phyloP scores from a whole-genome alignment of 2,797 vertebrate genomes.

The Silurus lanzhouensis region DNA sequence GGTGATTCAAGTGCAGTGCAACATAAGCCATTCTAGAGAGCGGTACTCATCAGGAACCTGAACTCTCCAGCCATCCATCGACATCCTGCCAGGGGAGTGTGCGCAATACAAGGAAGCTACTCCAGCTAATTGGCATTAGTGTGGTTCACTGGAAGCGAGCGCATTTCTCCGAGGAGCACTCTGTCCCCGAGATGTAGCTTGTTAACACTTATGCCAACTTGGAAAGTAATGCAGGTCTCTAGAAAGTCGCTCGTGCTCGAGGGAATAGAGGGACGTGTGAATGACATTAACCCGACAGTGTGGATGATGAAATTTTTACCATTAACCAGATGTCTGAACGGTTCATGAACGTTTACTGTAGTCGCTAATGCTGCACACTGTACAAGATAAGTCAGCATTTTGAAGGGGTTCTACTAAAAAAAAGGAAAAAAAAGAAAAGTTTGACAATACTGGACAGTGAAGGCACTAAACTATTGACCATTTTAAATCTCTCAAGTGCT shows the following conservation, averaged over 20 bases:
- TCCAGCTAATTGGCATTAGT: conserved; percentile 46
- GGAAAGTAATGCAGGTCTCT: conserved; percentile 18
- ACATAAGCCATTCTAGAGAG: conserved; percentile 35
- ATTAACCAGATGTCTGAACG: conserved; percentile 6
- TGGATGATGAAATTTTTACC: neutral
- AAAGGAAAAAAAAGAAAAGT: neutral
- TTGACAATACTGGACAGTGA: neutral
- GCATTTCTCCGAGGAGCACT: conserved; percentile 28
- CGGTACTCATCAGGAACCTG: conserved; percentile 37
- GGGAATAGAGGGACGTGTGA: neutral
- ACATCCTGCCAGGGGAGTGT: conserved; percentile 39
- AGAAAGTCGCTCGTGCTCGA: neutral
- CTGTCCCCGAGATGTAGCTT: conserved; percentile 34
- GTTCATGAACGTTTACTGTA: conserved; percentile 4
- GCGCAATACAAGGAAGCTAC: conserved; percentile 33
- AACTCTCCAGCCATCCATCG: conserved; percentile 28
- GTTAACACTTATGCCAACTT: conserved; percentile 38
- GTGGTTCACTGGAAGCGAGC: conserved; percentile 28
- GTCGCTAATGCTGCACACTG: neutral
- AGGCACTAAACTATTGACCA: neutral
- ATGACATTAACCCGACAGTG: neutral
- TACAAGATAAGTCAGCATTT: neutral
- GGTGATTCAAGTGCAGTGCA: conserved; percentile 52
- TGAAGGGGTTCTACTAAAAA: neutral
- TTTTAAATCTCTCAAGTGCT: no score